Base-by-base conservation (phyloP, 1,140 invertebrate species). In the Saccostrea echinata region DNA sequence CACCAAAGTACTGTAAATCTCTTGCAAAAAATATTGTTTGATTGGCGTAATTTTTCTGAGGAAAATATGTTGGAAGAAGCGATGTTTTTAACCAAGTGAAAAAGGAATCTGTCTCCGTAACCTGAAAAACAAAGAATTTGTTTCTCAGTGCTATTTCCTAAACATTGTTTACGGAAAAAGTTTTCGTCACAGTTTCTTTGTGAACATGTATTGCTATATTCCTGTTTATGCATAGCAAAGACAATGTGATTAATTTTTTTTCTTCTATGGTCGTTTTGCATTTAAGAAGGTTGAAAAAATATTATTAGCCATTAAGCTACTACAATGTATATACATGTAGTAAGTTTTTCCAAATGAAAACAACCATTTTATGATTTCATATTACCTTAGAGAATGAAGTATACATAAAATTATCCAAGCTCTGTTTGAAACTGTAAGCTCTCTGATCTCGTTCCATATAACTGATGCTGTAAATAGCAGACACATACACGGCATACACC, bases 61-160 rank as follows among this genome's bases (percentile, higher is more conserved):
- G 92, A 82, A 92, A 92, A 35, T 83, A 68, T 12, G 81, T 57
- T 16, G 85, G 86, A 6, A 90, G 35, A 8, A 92, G 57, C 18
- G 89, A 89, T 21, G 57, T 30, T 35, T 91, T 88, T 13, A 88
- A 84, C 90, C 89, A 92, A 33, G 11, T 30, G 27, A 76, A 76
- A 3, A 76, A 76, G 13, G 68, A 76, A 33, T 76, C 68, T 16
- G 27, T 76, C 4, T 76, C 68, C 2, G 24, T 16, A 30, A 76
- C 27, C 68, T 76, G 16, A 76, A 76, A 33, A 61, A 21, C 35
- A 43, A 43, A 61, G n/a, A 61, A 13, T 13, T 61, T 18, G n/a
- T 21, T 6, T 1, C 53, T 9, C 11, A 55, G 53, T 55, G 11
- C 9, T 21, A 61, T 1, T 21, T 61, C 55, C 2, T 61, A 61